phyloP scores from a whole-genome alignment of 1,140 invertebrate genomes.

The Aphelenchoides besseyi region DNA sequence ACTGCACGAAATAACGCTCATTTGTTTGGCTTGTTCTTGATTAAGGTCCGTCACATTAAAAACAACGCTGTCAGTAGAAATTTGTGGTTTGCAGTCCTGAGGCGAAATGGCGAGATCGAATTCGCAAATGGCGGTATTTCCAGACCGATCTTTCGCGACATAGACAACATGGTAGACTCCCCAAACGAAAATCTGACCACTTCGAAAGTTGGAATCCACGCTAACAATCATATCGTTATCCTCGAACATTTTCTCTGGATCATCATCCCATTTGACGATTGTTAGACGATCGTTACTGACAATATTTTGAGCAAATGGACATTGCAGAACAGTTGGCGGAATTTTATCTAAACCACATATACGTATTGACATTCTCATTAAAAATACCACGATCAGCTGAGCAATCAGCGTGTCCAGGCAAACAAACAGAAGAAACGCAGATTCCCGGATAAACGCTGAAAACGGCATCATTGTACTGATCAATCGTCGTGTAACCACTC shows the following conservation, averaged over 20 bases:
- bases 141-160: not conserved
- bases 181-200: not conserved
- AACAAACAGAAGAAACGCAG: slow-evolving; percentile 6
- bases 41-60: not conserved
- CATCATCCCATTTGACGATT: not conserved
- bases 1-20: not conserved
- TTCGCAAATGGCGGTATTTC: slow-evolving; percentile 12
- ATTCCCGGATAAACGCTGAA: not conserved
- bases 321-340: not conserved
- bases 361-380: not conserved
- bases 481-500: not conserved
- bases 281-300: not conserved
- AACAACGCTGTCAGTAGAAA: not conserved
- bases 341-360: slow-evolving; percentile 3
- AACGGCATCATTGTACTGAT: slow-evolving; percentile 4
- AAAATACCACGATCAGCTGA: slow-evolving; percentile 13
- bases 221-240: slow-evolving; percentile 12
- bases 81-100: not conserved
- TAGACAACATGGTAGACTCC: slow-evolving; percentile 21
- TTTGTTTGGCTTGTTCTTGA: not conserved
- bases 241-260: not conserved
- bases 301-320: not conserved
- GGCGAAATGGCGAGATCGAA: slow-evolving; percentile 1
- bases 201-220: slow-evolving; percentile 6
- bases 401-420: not conserved